These are phyloP conservation scores for Ecliptopera silaceata DNA, from an alignment of 2,888 invertebrate genomes.

Conservation along the genomic window DNA sequence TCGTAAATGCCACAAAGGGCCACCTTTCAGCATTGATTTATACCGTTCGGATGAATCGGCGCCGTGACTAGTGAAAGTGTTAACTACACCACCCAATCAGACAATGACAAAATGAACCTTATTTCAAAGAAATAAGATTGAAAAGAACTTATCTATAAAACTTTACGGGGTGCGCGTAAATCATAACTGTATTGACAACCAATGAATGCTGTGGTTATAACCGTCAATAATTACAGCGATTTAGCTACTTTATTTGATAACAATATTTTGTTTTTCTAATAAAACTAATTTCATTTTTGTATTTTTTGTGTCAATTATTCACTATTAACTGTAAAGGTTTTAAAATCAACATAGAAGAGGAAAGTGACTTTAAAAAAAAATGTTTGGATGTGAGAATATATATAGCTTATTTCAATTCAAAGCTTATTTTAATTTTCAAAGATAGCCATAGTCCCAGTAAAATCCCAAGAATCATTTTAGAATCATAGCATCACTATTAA, in stretches of 20 bases:
- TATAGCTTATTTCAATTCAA: no score
- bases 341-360: no score
- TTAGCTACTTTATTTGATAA: slow-evolving; percentile 23
- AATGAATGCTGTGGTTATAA: slow-evolving; percentile 68
- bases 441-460: no score
- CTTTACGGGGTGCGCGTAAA: slow-evolving; percentile 57
- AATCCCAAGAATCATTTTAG: neutral
- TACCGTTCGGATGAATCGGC: slow-evolving; percentile 54
- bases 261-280: neutral
- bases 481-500: slow-evolving; percentile 3
- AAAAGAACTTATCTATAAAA: slow-evolving; percentile 3
- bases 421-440: no score
- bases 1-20: slow-evolving; percentile 60
- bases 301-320: no score
- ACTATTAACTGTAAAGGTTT: no score
- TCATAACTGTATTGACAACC: slow-evolving; percentile 77
- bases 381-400: no score
- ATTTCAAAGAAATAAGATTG: slow-evolving; percentile 19
- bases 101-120: slow-evolving; percentile 19
- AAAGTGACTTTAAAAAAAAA: no score
- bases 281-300: no score
- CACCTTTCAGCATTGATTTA: slow-evolving; percentile 69
- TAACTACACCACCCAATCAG: slow-evolving; percentile 38
- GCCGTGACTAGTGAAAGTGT: slow-evolving; percentile 65
- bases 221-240: slow-evolving; percentile 51